A percentile compares a stretch with the other conserved stretches of the same genome.
These are phyloP conservation scores for Holacanthus passer DNA, from an alignment of 2,113 vertebrate species.

Conservation along the genomic window DNA sequence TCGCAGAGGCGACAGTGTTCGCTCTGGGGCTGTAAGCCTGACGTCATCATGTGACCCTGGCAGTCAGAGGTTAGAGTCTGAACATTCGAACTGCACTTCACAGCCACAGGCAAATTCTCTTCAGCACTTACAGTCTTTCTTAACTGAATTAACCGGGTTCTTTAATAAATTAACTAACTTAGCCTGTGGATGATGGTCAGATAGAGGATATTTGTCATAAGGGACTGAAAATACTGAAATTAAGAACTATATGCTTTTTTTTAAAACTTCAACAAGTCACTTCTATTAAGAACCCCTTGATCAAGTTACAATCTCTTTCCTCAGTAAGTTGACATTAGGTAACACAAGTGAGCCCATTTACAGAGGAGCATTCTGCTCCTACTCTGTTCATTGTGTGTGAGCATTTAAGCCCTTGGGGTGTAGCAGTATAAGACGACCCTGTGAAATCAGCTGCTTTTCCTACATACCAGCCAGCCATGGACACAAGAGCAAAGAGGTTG, in stretches of 20 bases:
- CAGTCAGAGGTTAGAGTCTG: slow-evolving; percentile 60
- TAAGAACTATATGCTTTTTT: neutral
- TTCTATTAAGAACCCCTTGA: slow-evolving; percentile 20
- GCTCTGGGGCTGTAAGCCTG: slow-evolving; percentile 49
- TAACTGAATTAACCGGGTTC: neutral
- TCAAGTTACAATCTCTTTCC: slow-evolving; percentile 16
- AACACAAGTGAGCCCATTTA: slow-evolving; percentile 34
- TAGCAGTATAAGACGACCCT: slow-evolving; percentile 67
- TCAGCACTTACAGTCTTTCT: slow-evolving; percentile 1
- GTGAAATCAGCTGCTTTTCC: slow-evolving; percentile 77
- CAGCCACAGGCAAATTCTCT: slow-evolving; percentile 43
- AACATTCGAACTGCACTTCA: slow-evolving; percentile 38
- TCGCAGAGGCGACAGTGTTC: slow-evolving; percentile 13
- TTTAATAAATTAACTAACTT: neutral
- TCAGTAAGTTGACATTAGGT: slow-evolving; percentile 37
- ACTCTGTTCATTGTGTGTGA: slow-evolving; percentile 73
- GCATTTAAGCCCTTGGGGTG: slow-evolving; percentile 62
- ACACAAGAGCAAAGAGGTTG: slow-evolving; percentile 38
- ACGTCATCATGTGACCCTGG: slow-evolving; percentile 73
- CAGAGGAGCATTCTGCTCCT: slow-evolving; percentile 55
- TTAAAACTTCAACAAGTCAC: slow-evolving; percentile 7
- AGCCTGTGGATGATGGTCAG: neutral
- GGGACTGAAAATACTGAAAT: neutral
- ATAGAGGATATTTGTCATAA: neutral
- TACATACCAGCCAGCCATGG: slow-evolving; percentile 58